A percentile compares a stretch with the other conserved stretches of the same genome.
Evolutionary conservation across 2,113 vertebrate genomes (phyloP).

Genomic region (Urocynchramus pylzowi): DNA sequence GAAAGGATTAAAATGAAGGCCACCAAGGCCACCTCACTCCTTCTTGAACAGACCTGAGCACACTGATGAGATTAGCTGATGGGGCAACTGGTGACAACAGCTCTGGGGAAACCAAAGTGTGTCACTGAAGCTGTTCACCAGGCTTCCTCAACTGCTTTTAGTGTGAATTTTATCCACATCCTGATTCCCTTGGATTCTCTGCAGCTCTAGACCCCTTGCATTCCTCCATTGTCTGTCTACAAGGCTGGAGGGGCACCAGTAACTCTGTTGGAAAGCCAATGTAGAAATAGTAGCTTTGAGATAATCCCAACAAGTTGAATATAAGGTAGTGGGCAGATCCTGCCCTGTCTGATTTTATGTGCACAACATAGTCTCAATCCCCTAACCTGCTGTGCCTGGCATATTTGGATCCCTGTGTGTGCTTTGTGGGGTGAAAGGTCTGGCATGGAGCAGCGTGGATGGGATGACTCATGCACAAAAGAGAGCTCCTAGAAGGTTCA

Average conservation of each 20-base stretch:
- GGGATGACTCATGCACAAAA: background rate
- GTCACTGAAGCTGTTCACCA: background rate
- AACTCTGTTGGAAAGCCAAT: background rate
- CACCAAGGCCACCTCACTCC: background rate
- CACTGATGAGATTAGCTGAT: background rate
- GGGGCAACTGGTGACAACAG: background rate
- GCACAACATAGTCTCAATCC: background rate
- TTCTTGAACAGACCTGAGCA: background rate
- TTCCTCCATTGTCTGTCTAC: background rate
- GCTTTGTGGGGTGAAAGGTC: background rate
- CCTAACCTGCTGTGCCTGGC: background rate
- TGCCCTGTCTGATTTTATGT: background rate
- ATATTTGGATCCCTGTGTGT: background rate
- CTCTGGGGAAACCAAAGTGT: background rate
- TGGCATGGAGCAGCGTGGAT: background rate
- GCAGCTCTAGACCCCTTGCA: background rate
- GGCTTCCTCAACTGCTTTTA: background rate
- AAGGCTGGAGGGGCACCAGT: background rate
- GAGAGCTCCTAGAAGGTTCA: constrained; percentile 22
- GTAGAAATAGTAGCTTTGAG: background rate
- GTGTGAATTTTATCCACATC: background rate
- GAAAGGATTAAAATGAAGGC: background rate
- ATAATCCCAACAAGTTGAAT: background rate
- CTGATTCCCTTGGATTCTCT: background rate
- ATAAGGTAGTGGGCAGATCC: background rate